Percentiles rank a stretch among this genome's conserved stretches.
These are phyloP conservation scores for Proteles cristata DNA, from an alignment of 2,113 vertebrate species.

Conservation along the genomic window DNA sequence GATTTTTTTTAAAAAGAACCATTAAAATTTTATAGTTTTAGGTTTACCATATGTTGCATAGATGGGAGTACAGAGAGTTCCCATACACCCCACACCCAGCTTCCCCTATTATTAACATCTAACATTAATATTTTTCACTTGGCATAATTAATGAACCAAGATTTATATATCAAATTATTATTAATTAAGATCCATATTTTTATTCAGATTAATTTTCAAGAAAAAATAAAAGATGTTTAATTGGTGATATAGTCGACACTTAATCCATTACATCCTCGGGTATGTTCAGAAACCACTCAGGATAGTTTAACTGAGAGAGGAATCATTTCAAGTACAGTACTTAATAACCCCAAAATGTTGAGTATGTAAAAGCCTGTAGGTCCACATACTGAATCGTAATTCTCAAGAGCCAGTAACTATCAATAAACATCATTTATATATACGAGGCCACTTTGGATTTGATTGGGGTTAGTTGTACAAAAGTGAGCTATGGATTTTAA, in stretches of 20 bases:
- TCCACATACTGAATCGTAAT: background rate
- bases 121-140: slow-evolving; percentile 7
- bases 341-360: slow-evolving; percentile 10
- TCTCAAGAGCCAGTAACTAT: background rate
- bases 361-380: background rate
- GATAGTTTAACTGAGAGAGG: slow-evolving; percentile 23
- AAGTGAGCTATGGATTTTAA: background rate
- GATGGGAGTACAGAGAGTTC: background rate
- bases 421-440: background rate
- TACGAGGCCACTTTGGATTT: background rate
- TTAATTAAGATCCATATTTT: slow-evolving; percentile 3
- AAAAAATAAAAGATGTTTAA: background rate
- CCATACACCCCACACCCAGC: no score
- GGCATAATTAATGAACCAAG: background rate
- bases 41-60: background rate
- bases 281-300: slow-evolving; percentile 33
- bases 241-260: background rate
- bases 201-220: background rate
- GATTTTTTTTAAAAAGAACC: background rate
- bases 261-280: background rate
- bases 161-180: background rate
- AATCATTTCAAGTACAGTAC: background rate
- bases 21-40: background rate
- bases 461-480: background rate
- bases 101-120: background rate